Evolutionary conservation across 2,888 invertebrate species (phyloP).

Genomic region (Diadegma fenestrale): DNA sequence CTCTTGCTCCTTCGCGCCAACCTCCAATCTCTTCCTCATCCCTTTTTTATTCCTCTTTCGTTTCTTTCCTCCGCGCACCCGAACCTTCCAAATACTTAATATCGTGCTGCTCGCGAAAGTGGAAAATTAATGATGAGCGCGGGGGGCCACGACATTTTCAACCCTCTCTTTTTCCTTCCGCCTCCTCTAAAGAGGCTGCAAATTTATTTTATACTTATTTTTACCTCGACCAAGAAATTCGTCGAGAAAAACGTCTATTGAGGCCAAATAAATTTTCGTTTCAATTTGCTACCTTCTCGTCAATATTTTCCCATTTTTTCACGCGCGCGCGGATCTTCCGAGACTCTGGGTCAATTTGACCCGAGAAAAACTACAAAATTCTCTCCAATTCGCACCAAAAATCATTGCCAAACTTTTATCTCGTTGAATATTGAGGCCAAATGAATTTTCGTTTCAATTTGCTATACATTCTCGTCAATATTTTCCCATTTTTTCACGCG

Average conservation of each 20-base stretch:
- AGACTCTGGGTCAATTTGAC: too few relatives aligned
- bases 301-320: neutral
- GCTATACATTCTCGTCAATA: too few relatives aligned
- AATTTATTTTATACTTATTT: neutral
- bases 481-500: too few relatives aligned
- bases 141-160: constrained; percentile 5
- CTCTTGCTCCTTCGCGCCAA: neutral
- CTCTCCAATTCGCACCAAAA: too few relatives aligned
- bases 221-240: neutral
- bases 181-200: neutral
- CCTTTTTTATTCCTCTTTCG: neutral
- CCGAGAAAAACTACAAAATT: too few relatives aligned
- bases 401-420: neutral
- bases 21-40: neutral
- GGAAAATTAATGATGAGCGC: constrained; percentile 50
- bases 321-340: too few relatives aligned
- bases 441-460: too few relatives aligned
- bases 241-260: neutral
- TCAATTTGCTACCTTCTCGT: neutral
- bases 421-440: too few relatives aligned
- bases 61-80: neutral
- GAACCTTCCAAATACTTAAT: constrained; percentile 9
- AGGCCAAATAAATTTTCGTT: neutral
- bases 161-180: neutral
- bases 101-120: constrained; percentile 31